Percentiles rank a stretch among this genome's conserved stretches.
Conservation (phyloP, 2,797 vertebrate genomes). For the Sitta carolinensis region DNA sequence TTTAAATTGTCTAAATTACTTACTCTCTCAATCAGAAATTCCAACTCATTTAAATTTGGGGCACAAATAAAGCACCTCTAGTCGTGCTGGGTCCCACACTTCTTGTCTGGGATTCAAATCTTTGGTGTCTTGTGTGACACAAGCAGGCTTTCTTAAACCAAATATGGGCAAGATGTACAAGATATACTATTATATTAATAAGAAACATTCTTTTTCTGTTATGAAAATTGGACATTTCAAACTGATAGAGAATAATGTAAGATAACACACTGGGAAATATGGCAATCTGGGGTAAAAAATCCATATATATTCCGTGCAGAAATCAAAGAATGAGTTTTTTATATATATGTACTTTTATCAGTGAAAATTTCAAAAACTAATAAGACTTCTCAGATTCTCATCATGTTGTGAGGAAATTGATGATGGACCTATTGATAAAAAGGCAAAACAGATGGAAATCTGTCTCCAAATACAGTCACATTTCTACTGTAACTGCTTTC, state of each 20-base stretch:
- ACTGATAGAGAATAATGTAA: neutral
- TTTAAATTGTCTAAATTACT: neutral
- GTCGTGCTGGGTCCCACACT: fast-evolving
- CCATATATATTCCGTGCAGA: neutral
- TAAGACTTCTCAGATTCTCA: neutral
- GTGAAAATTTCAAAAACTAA: constrained; percentile 8
- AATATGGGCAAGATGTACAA: neutral
- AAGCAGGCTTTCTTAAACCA: neutral
- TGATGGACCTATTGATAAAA: neutral
- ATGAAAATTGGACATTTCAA: neutral
- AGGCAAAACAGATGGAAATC: neutral
- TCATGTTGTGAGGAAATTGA: neutral
- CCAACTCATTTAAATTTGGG: neutral
- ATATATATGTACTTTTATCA: neutral
- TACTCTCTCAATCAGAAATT: neutral
- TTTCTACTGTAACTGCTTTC: neutral
- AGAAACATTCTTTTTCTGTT: neutral
- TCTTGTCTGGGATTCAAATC: neutral
- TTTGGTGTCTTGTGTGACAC: neutral
- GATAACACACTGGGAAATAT: neutral
- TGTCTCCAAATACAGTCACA: neutral
- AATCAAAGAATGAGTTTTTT: neutral
- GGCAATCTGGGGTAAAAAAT: neutral
- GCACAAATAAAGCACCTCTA: neutral
- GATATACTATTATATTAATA: neutral